Evolutionary conservation across 2,113 vertebrate genomes (phyloP).

Genomic region (Platysteira castanea): DNA sequence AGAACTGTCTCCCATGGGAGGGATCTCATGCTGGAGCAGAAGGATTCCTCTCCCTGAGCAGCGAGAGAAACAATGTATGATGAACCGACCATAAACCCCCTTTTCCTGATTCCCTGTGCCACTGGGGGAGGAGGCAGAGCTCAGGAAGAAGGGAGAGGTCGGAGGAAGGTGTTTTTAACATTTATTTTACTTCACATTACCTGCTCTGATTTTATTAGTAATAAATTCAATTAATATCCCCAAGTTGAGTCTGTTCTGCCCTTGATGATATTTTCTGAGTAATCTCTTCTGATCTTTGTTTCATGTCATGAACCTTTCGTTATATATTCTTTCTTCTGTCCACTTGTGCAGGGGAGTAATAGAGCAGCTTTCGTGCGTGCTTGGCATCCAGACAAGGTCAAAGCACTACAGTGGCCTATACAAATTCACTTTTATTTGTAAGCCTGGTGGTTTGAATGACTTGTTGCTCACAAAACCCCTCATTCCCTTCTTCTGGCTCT

Average conservation of each 20-base stretch:
- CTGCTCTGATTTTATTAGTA: not conserved
- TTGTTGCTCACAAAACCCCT: not conserved
- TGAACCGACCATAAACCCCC: not conserved
- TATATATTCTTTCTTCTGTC: not conserved
- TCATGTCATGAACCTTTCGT: rapidly evolving
- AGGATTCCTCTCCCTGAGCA: not conserved
- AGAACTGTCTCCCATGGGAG: rapidly evolving
- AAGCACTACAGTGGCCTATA: rapidly evolving
- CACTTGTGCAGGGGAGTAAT: not conserved
- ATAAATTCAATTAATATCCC: not conserved
- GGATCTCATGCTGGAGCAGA: not conserved
- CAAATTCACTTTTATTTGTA: not conserved
- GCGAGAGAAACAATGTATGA: not conserved
- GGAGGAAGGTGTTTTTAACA: not conserved
- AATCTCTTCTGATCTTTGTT: not conserved
- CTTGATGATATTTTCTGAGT: not conserved
- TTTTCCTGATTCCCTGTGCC: not conserved
- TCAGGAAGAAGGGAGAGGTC: not conserved
- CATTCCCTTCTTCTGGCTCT: not conserved
- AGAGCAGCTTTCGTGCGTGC: not conserved
- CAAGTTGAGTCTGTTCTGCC: not conserved
- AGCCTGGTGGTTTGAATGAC: not conserved
- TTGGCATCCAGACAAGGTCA: not conserved
- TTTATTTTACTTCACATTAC: not conserved
- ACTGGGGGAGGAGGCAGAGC: not conserved